phyloP scores from a whole-genome alignment of 2,888 invertebrate species.

The Melieria omissa region DNA sequence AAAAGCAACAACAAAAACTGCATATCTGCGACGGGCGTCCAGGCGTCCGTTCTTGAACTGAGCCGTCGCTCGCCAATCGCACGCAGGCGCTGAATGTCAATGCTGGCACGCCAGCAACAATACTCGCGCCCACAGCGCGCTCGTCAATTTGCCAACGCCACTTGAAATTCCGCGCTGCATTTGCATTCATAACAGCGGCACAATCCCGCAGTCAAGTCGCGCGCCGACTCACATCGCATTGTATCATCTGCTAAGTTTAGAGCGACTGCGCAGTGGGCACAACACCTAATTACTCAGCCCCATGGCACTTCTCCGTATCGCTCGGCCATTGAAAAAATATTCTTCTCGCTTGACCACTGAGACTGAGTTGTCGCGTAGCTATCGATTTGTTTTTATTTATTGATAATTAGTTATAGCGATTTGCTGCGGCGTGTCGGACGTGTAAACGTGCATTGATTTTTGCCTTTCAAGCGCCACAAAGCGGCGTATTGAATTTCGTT shows the following conservation, averaged over 20 bases:
- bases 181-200: not conserved
- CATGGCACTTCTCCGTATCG: too few species aligned
- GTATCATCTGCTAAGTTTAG: conserved; percentile 38
- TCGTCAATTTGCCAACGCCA: too few species aligned
- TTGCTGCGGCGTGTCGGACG: conserved; percentile 30
- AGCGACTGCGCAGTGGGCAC: conserved; percentile 3
- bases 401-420: conserved; percentile 36
- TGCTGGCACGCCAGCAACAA: not conserved
- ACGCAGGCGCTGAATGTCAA: conserved; percentile 29
- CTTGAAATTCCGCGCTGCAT: too few species aligned
- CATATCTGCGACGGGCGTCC: too few species aligned
- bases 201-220: conserved; percentile 10
- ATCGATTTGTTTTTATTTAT: conserved; percentile 9
- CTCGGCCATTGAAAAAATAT: too few species aligned
- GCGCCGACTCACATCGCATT: conserved; percentile 20
- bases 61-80: not conserved
- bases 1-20: too few species aligned
- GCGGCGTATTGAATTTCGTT: too few species aligned
- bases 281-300: conserved; percentile 17
- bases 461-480: not conserved
- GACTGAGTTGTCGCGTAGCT: too few species aligned
- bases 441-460: not conserved
- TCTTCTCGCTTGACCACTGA: too few species aligned
- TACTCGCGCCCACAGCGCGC: too few species aligned
- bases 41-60: too few species aligned